phyloP scores from a whole-genome alignment of 2,113 vertebrate species.

The Hirundichthys speculiger region DNA sequence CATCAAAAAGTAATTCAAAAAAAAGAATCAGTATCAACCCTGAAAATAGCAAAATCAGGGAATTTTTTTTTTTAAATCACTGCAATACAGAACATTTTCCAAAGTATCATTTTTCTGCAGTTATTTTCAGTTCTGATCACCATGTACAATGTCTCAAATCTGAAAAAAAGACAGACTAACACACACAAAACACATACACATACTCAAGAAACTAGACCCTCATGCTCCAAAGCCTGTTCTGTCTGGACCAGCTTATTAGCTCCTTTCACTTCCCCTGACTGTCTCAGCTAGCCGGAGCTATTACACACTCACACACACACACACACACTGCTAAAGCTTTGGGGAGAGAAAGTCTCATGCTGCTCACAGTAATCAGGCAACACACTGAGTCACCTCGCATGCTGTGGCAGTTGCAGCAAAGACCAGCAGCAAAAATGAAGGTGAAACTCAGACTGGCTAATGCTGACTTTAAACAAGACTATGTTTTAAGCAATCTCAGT shows the following conservation, averaged over 20 bases:
- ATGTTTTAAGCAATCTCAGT: slow-evolving; percentile 17
- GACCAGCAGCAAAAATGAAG: slow-evolving; percentile 19
- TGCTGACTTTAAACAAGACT: slow-evolving; percentile 15
- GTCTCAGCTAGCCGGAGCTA: slow-evolving; percentile 17
- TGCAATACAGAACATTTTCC: neutral
- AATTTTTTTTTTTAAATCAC: neutral
- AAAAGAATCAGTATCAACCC: no score
- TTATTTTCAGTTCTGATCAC: neutral
- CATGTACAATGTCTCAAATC: neutral
- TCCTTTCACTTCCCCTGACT: slow-evolving; percentile 31
- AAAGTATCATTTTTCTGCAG: neutral
- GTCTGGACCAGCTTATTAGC: slow-evolving; percentile 34
- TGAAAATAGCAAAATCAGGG: no score
- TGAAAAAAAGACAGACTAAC: slow-evolving; percentile 1
- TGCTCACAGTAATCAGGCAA: slow-evolving; percentile 61
- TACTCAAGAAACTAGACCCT: neutral
- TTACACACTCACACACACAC: slow-evolving; percentile 2
- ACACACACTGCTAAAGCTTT: slow-evolving; percentile 24
- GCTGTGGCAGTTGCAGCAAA: slow-evolving; percentile 6
- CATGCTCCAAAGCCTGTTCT: slow-evolving; percentile 21
- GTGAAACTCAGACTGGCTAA: slow-evolving; percentile 2
- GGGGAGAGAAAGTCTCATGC: slow-evolving; percentile 31
- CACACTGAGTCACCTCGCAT: slow-evolving; percentile 8
- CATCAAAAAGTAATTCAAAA: no score
- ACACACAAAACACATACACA: neutral